These are phyloP conservation scores for Hyalella azteca DNA, from an alignment of 2,888 invertebrate species.

Conservation along the genomic window DNA sequence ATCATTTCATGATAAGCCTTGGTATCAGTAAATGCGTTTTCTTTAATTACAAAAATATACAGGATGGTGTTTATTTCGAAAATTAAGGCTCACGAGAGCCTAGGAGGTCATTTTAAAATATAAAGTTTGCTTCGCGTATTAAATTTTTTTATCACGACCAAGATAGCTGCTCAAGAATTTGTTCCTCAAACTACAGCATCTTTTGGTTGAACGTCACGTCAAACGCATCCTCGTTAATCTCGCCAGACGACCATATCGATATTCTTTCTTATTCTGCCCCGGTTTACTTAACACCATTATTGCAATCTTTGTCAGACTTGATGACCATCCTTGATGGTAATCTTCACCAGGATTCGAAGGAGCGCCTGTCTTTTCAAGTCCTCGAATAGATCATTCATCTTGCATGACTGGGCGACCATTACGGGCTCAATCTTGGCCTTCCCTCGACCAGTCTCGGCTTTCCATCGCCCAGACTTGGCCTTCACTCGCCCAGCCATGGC, in stretches of 20 bases:
- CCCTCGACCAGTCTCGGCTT: too few relatives aligned
- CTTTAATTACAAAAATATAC: too few relatives aligned
- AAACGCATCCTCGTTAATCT: not conserved
- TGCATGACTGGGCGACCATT: not conserved
- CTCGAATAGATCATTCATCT: slow-evolving; percentile 2
- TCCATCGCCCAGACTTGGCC: too few relatives aligned
- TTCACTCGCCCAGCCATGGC: too few relatives aligned
- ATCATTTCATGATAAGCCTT: too few relatives aligned
- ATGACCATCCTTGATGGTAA: slow-evolving; percentile 15
- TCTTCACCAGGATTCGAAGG: slow-evolving; percentile 27
- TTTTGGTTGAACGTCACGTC: not conserved
- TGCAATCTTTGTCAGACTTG: slow-evolving; percentile 22
- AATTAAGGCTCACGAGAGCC: too few relatives aligned
- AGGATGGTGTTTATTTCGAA: too few relatives aligned
- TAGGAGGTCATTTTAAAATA: too few relatives aligned
- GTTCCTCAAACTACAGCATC: not conserved
- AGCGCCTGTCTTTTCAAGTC: slow-evolving; percentile 26
- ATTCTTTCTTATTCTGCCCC: not conserved
- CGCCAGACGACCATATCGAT: slow-evolving; percentile 26
- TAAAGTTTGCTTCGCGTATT: too few relatives aligned
- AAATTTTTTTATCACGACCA: too few relatives aligned
- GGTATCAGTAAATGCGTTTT: too few relatives aligned
- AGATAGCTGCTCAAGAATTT: not conserved
- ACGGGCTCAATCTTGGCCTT: too few relatives aligned
- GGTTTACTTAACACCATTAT: slow-evolving; percentile 30